phyloP scores from a whole-genome alignment of 2,113 vertebrate genomes.

The Athene cunicularia region DNA sequence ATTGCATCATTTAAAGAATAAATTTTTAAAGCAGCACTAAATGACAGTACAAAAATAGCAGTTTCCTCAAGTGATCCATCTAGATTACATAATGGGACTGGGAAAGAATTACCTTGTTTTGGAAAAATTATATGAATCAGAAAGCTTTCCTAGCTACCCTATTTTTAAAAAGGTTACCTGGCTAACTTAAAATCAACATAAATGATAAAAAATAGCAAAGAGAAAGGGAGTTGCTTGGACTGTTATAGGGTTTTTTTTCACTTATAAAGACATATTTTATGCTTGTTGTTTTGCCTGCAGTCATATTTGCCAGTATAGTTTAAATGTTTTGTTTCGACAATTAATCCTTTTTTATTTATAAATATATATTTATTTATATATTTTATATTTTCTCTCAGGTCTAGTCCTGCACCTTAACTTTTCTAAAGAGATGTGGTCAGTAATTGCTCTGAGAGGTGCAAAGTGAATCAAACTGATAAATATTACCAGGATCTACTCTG shows the following conservation, averaged over 20 bases:
- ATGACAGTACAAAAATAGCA: not conserved
- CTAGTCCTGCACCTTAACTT: not conserved
- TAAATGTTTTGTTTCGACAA: not conserved
- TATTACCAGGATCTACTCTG: not conserved
- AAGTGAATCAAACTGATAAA: not conserved
- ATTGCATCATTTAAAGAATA: not conserved
- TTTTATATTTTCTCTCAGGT: not conserved
- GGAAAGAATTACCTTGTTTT: not conserved
- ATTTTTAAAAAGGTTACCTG: not conserved
- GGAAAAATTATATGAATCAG: not conserved
- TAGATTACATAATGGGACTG: not conserved
- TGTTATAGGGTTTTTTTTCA: not conserved
- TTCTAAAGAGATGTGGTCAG: not conserved
- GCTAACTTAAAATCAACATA: not conserved
- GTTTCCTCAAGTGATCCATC: not conserved
- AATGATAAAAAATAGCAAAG: not conserved
- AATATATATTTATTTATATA: no score
- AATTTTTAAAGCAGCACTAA: not conserved
- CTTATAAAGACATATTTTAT: accelerated
- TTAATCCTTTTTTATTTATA: not conserved
- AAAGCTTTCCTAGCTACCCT: not conserved
- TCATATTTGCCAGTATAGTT: not conserved
- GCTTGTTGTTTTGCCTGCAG: not conserved
- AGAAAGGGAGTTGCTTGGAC: not conserved
- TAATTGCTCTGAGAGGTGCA: not conserved